Conservation (phyloP, 2,113 vertebrate species). For the Nothoprocta perdicaria region DNA sequence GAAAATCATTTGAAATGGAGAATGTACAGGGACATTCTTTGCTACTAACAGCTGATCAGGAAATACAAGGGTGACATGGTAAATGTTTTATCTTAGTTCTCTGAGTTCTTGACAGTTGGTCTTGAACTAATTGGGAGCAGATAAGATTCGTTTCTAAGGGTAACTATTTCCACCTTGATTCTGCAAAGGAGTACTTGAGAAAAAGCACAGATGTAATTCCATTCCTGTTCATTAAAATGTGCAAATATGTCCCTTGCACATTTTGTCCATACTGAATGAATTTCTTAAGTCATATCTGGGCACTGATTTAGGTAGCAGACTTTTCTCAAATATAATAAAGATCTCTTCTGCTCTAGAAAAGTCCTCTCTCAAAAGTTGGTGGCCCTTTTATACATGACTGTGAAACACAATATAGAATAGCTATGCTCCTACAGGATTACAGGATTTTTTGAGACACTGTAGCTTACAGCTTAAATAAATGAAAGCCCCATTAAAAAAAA, state of each 20-base stretch:
- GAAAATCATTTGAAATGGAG: not conserved
- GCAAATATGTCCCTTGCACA: not conserved
- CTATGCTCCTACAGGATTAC: not conserved
- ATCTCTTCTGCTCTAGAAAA: rapidly evolving
- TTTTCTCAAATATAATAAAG: not conserved
- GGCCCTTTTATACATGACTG: not conserved
- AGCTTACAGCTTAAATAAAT: not conserved
- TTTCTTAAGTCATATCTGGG: not conserved
- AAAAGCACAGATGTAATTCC: not conserved
- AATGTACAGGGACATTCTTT: not conserved
- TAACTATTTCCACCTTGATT: not conserved
- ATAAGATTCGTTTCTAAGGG: not conserved
- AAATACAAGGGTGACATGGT: not conserved
- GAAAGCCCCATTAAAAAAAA: not conserved
- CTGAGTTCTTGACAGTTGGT: not conserved
- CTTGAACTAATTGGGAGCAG: constrained; percentile 33
- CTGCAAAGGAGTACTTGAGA: not conserved
- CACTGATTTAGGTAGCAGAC: not conserved
- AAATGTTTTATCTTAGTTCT: not conserved
- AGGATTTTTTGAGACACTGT: not conserved
- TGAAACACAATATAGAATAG: not conserved
- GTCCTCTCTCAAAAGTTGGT: rapidly evolving
- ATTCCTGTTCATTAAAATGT: not conserved
- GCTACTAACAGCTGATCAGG: not conserved
- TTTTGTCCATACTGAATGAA: not conserved